Percentiles rank a stretch among this genome's conserved stretches.
Conservation (phyloP, 2,888 invertebrate species). For the Lampropteryx suffumata region DNA sequence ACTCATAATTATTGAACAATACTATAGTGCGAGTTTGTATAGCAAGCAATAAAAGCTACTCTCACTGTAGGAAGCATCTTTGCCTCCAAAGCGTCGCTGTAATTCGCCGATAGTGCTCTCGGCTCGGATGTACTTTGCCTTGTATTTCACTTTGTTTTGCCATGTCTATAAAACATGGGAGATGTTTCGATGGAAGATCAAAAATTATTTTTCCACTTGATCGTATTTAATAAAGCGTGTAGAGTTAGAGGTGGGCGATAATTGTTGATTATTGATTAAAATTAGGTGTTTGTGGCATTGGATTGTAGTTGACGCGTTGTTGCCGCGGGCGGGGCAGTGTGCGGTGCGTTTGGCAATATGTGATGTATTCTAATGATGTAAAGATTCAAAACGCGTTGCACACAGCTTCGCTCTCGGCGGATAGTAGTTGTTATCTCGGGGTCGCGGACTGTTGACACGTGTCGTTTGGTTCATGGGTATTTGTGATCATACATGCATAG, state of each 20-base stretch:
- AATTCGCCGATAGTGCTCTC: constrained; percentile 40
- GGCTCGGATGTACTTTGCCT: constrained; percentile 55
- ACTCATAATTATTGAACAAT: neutral
- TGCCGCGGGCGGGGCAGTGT: constrained; percentile 23
- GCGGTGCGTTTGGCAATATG: constrained; percentile 28
- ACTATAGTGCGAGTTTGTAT: neutral
- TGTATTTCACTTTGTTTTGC: constrained; percentile 66
- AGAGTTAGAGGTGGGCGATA: constrained; percentile 79
- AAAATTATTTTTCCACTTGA: constrained; percentile 82
- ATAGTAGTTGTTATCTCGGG: constrained; percentile 66
- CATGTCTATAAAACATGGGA: constrained; percentile 63
- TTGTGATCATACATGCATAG: constrained; percentile 79
- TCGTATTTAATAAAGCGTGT: constrained; percentile 76
- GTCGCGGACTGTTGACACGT: constrained; percentile 63
- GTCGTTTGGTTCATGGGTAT: constrained; percentile 77
- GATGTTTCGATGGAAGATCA: constrained; percentile 74
- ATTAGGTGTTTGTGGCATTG: constrained; percentile 77
- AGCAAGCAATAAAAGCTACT: constrained; percentile 9
- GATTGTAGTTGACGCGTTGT: constrained; percentile 59
- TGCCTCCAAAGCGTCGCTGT: constrained; percentile 44
- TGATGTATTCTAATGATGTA: constrained; percentile 27
- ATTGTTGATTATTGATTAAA: constrained; percentile 83
- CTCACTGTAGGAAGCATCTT: constrained; percentile 24
- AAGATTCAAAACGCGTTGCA: neutral
- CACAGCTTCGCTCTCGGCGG: constrained; percentile 35